Conservation (phyloP, 2,797 vertebrate species). For the Enteromius viviparus region DNA sequence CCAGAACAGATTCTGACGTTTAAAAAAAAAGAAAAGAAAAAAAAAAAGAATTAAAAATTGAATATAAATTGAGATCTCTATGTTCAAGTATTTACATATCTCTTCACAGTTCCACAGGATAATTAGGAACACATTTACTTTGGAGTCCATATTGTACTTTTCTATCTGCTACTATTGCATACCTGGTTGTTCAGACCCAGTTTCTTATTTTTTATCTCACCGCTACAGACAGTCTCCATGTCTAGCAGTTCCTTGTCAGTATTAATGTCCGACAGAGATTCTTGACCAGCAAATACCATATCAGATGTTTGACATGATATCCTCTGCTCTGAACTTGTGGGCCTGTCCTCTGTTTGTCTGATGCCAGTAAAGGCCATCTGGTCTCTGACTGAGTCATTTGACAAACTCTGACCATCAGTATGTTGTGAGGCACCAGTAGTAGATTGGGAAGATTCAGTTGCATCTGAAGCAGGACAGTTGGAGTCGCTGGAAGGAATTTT, state of each 20-base stretch:
- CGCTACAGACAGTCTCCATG: constrained; percentile 28
- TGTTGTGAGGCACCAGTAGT: constrained; percentile 10
- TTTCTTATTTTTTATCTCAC: constrained; percentile 41
- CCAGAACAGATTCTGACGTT: constrained; percentile 41
- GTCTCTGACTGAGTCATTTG: not conserved
- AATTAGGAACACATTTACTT: not conserved
- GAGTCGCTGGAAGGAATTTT: not conserved
- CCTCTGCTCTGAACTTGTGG: not conserved
- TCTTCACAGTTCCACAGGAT: not conserved
- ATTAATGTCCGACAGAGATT: constrained; percentile 20
- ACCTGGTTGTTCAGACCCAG: constrained; percentile 39
- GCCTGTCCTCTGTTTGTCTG: constrained; percentile 19
- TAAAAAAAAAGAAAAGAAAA: constrained; percentile 29
- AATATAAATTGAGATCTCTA: constrained; percentile 24
- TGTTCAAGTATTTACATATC: not conserved
- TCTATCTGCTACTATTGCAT: constrained; percentile 29
- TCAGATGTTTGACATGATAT: constrained; percentile 30
- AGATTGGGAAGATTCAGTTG: not conserved
- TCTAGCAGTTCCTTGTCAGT: constrained; percentile 5
- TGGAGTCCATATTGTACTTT: constrained; percentile 32
- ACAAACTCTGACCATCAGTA: constrained; percentile 12
- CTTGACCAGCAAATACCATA: constrained; percentile 22
- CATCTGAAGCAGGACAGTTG: not conserved
- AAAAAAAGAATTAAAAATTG: constrained; percentile 34
- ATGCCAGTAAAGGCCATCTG: not conserved